A percentile compares a stretch with the other conserved stretches of the same genome.
Evolutionary conservation across 2,113 vertebrate species (phyloP).

Genomic region (Oncorhynchus tshawytscha): DNA sequence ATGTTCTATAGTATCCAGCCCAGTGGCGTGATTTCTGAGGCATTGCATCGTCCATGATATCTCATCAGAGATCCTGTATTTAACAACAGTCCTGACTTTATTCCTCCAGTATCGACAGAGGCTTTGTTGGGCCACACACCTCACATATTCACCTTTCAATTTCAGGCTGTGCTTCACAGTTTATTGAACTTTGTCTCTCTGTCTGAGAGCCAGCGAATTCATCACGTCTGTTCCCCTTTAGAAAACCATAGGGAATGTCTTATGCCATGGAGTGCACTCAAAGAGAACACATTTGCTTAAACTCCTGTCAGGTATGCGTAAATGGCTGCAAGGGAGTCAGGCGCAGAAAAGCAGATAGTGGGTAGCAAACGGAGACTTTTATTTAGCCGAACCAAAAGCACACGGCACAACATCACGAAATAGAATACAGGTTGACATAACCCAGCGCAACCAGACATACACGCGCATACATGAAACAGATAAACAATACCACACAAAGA

Average conservation of each 20-base stretch:
- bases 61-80: slow-evolving; percentile 4
- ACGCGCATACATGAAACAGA: too few species aligned
- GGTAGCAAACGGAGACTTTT: too few species aligned
- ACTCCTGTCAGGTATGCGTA: too few species aligned
- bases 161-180: slow-evolving; percentile 6
- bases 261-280: background rate
- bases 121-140: background rate
- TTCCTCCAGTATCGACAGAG: background rate
- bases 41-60: background rate
- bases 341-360: too few species aligned
- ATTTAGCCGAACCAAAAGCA: too few species aligned
- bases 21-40: background rate
- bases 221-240: background rate
- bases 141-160: slow-evolving; percentile 14
- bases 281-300: background rate
- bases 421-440: too few species aligned
- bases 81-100: background rate
- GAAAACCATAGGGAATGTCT: background rate
- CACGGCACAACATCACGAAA: too few species aligned
- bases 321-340: too few species aligned
- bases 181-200: slow-evolving; percentile 7
- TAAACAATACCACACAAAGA: too few species aligned
- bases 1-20: background rate
- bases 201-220: background rate
- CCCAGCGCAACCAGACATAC: too few species aligned